Evolutionary conservation across 1,140 invertebrate species (phyloP), one percentile per base, ranked within the genome.

Genomic region (Ericerus pela): DNA sequence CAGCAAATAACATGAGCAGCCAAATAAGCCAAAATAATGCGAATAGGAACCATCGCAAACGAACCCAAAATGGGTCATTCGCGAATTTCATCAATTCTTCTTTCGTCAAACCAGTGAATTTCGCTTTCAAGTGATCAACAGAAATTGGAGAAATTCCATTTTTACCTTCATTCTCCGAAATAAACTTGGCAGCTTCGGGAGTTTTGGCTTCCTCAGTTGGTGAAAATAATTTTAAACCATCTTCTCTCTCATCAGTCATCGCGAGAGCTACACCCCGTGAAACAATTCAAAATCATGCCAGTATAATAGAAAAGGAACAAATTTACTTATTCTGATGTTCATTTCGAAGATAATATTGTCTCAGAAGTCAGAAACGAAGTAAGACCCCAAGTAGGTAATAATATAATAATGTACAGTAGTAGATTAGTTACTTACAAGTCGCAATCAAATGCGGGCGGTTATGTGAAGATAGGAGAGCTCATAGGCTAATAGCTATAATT

Each of bases 71-170:
- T 28, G 89, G 89, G 71, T 93, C 88, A 65, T 89, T 89, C 0
- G 86, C 87, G 64, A 81, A 88, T 69, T 89, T 89, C 83, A 93
- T 82, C 47, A 95, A 69, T 66, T 94, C 90, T 64, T 92, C 88
- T 69, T 93, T 94, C 3, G 56, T 81, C 74, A 95, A 80, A 8
- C 88, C 89, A 16, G 82, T 78, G 60, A 89, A 84, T 8, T 76
- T 68, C 0, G 67, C 59, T 51, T 74, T 76, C 20, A 69, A 66
- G 71, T 73, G 72, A 56, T 84, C 80, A 31, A 47, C 20, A 16
- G 3, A 8, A 22, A 47, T 47, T 5, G 41, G 20, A 18, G 41
- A 47, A 5, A 47, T 24, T 5, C 16, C 41, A 47, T 47, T 47
- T 47, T 47, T 47, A 3, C 6, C 26, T 24, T 47, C 41, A 47